phyloP scores from a whole-genome alignment of 2,113 vertebrate species.

The Amblyornis subalaris region DNA sequence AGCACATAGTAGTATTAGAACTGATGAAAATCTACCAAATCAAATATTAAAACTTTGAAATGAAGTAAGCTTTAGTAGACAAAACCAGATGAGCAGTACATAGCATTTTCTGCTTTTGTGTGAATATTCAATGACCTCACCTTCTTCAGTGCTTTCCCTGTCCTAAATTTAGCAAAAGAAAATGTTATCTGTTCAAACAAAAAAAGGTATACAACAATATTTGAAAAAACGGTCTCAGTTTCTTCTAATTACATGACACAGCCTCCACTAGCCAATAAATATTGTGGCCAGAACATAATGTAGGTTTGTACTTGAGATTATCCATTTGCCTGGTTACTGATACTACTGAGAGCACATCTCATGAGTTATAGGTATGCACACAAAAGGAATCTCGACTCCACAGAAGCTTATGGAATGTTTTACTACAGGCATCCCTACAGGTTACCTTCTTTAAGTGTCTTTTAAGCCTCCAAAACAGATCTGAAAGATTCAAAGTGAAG shows the following conservation, averaged over 20 bases:
- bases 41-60: not conserved
- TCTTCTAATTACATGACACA: not conserved
- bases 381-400: not conserved
- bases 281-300: not conserved
- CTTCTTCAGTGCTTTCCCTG: not conserved
- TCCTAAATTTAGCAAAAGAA: not conserved
- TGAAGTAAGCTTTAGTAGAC: not conserved
- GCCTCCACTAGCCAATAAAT: not conserved
- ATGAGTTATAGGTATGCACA: not conserved
- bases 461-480: not conserved
- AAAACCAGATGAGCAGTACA: not conserved
- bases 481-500: not conserved
- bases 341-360: not conserved
- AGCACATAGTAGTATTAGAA: not conserved
- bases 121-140: not conserved
- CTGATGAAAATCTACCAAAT: not conserved
- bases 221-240: not conserved
- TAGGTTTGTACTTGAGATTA: not conserved
- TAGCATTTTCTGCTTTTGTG: not conserved
- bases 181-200: conserved; percentile 4
- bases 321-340: not conserved
- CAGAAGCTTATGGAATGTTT: not conserved
- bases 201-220: not conserved
- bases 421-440: not conserved
- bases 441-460: not conserved